Evolutionary conservation across 2,797 vertebrate genomes (phyloP).

Genomic region (Coracias cyanogaster): DNA sequence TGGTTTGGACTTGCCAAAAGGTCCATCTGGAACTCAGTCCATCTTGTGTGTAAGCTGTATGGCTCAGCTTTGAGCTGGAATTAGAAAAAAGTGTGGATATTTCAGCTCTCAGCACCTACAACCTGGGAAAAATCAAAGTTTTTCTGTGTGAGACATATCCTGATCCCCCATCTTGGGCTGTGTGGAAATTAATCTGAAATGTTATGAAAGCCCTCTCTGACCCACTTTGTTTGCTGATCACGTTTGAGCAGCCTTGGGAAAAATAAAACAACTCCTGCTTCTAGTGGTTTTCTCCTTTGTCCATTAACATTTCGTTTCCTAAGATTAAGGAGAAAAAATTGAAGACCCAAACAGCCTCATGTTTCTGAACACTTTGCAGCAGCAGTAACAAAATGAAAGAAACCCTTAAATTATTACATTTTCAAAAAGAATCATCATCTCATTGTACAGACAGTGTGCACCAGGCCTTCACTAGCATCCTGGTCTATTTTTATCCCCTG

Average conservation of each 20-base stretch:
- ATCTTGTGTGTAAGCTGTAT: neutral
- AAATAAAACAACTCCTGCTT: neutral
- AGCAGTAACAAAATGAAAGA: constrained; percentile 27
- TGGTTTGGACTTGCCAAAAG: neutral
- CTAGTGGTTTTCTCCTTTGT: neutral
- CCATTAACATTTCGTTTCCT: constrained; percentile 30
- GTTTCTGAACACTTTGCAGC: neutral
- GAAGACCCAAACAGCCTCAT: neutral
- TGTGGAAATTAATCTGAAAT: neutral
- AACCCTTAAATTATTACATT: constrained; percentile 14
- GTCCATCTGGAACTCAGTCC: neutral
- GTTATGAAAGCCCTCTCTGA: neutral
- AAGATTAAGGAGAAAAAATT: constrained; percentile 13
- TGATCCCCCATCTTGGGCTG: neutral
- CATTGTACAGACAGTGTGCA: neutral
- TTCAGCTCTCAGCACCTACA: neutral
- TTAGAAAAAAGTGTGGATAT: neutral
- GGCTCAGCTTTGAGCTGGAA: neutral
- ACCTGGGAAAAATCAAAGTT: neutral
- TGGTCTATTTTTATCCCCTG: constrained; percentile 40
- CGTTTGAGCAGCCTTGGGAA: neutral
- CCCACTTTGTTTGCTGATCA: constrained; percentile 20
- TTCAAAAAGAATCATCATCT: constrained; percentile 53
- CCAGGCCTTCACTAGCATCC: constrained; percentile 38
- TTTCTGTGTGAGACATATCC: neutral